These are phyloP conservation scores for Limnothrissa miodon DNA, from an alignment of 2,113 vertebrate genomes.

Conservation along the genomic window DNA sequence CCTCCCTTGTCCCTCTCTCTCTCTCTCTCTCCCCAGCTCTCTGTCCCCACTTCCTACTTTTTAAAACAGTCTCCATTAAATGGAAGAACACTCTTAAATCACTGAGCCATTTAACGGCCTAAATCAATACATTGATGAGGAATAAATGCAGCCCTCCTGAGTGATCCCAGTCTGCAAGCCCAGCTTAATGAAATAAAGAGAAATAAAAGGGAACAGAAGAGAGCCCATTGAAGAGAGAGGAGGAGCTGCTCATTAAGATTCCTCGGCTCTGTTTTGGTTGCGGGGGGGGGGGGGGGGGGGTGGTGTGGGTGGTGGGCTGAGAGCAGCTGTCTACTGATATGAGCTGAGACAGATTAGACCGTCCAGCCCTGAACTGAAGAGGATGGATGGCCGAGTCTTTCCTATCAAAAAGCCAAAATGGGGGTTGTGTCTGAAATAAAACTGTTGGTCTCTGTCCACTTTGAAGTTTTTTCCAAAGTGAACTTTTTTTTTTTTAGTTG, in stretches of 20 bases:
- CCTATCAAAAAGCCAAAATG: background rate
- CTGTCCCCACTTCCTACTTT: background rate
- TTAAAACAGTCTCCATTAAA: background rate
- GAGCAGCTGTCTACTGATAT: conserved; percentile 4
- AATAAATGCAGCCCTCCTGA: background rate
- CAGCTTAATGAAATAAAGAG: background rate
- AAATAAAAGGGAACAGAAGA: background rate
- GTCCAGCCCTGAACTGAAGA: background rate
- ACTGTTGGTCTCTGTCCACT: background rate
- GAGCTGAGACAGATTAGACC: background rate
- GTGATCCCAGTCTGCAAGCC: background rate
- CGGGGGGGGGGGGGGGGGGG: no score
- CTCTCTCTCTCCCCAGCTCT: background rate
- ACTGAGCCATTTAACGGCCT: background rate
- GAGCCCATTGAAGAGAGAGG: background rate
- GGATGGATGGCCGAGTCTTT: background rate
- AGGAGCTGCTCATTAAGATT: background rate
- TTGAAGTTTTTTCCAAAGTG: background rate
- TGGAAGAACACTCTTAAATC: background rate
- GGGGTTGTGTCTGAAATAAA: background rate
- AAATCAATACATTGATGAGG: background rate
- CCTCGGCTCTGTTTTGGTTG: background rate
- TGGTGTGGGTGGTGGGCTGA: background rate
- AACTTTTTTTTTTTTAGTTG: background rate
- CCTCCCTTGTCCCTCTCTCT: background rate